These are phyloP conservation scores for Pterocles gutturalis DNA, from an alignment of 2,113 vertebrate species.

Conservation along the genomic window DNA sequence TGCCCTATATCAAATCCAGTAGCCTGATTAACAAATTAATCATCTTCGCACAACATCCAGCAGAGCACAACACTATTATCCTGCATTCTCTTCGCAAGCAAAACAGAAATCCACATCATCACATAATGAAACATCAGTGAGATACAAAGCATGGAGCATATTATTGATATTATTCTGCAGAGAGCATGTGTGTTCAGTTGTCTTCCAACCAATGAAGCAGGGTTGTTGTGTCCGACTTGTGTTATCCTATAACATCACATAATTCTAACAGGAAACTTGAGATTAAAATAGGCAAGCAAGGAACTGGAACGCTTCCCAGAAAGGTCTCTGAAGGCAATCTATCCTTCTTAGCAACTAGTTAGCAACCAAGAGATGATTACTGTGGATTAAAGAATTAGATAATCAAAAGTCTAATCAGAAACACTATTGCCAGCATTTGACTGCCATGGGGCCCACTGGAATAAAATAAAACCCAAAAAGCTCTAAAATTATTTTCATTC, in stretches of 20 bases:
- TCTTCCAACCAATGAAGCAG: background rate
- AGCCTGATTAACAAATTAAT: conserved; percentile 4
- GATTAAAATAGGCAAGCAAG: conserved; percentile 27
- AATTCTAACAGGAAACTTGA: conserved; percentile 64
- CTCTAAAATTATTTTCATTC: background rate
- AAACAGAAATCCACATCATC: conserved; percentile 13
- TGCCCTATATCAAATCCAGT: background rate
- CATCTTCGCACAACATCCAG: background rate
- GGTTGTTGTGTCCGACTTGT: background rate
- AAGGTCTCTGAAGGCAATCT: conserved; percentile 17
- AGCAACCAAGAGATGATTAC: conserved; percentile 31
- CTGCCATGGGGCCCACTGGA: background rate
- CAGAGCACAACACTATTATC: background rate
- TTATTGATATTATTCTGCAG: background rate
- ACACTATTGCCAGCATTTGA: background rate
- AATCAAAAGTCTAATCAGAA: conserved; percentile 59
- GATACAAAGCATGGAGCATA: background rate
- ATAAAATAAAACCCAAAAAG: background rate
- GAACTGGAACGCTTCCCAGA: conserved; percentile 65
- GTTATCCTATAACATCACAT: background rate
- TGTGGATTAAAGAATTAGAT: conserved; percentile 46
- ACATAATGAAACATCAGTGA: conserved; percentile 18
- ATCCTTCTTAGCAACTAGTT: conserved; percentile 47
- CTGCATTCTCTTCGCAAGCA: background rate
- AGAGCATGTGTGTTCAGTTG: background rate